phyloP scores from a whole-genome alignment of 2,888 invertebrate genomes.

The Chymomyza caudatula region DNA sequence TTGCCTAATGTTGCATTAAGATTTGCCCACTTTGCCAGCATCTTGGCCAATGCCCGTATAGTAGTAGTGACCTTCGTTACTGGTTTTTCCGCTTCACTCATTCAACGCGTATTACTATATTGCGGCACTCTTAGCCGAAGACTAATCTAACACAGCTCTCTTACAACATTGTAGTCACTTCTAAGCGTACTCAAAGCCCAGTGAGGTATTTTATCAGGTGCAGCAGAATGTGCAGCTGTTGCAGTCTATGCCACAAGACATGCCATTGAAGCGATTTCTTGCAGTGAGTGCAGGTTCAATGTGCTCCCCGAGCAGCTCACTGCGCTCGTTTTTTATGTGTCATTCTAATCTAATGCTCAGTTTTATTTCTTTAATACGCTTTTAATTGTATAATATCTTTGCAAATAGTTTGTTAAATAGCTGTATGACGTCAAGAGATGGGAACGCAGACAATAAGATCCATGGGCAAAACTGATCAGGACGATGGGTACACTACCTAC shows the following conservation, averaged over 20 bases:
- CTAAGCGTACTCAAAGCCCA: too few relatives aligned
- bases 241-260: neutral
- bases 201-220: neutral
- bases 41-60: neutral
- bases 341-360: too few relatives aligned
- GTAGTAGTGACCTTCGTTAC: neutral
- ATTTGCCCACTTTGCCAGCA: neutral
- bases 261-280: neutral
- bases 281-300: neutral
- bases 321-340: too few relatives aligned
- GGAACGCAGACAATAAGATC: neutral
- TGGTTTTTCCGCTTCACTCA: neutral
- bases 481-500: too few relatives aligned
- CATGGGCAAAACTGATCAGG: too few relatives aligned
- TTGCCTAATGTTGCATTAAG: neutral
- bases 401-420: neutral
- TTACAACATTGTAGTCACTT: neutral
- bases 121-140: neutral
- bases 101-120: neutral
- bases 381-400: neutral
- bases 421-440: neutral
- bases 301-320: too few relatives aligned
- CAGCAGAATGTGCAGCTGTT: neutral
- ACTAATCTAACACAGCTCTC: neutral
- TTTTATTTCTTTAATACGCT: too few relatives aligned